Evolutionary conservation across 2,888 invertebrate species (phyloP), one percentile per base, ranked within the genome.

Genomic region (Ormyrus rosae): DNA sequence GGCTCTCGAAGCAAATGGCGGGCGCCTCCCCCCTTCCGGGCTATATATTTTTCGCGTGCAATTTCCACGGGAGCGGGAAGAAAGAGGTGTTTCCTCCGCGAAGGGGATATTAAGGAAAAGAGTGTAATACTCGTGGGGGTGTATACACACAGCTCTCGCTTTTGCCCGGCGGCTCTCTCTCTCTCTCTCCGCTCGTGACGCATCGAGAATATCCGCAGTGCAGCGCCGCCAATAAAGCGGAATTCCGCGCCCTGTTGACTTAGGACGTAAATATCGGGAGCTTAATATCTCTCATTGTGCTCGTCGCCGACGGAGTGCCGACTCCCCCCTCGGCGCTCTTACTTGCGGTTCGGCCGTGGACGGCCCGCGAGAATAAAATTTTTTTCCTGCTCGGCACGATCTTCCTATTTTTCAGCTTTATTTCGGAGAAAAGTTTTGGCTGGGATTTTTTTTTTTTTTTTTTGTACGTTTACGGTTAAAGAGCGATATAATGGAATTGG

Each of bases 261-360:
- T 85, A 86, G 86, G 86, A 86, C 86, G 87, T 88, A 87, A 88
- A 88, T 88, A 87, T 82, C 82, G 87, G 86, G 86, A 86, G 87
- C 87, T 87, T 87, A 87, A 88, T 88, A 88, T 88, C 88, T 86
- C 76, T 78, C 88, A 88, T 87, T 87, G 87, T 87, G 88, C 86
- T 85, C 34, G 34, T 34, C 34, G 34, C 2, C 34, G 34, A 0
- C 34, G 34, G 34, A 34, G 34, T 2, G 34, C 34, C 34, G 34
- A 34, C 34, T 34, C 58, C 58, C 58, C 19, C 64, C 45, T 45
- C 45, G 11, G 19, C 9, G 4, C 68, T 68, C 72, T 61, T 65
- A 56, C 76, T 64, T 13, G 60, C 6, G 60, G 55, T 50, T 55
- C 11, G 46, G n/a, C 61, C 55, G 7, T 9, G 46, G 6, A 46